These are phyloP conservation scores for Drepanosiphum platanoidis DNA, from an alignment of 2,888 invertebrate species.

Conservation along the genomic window DNA sequence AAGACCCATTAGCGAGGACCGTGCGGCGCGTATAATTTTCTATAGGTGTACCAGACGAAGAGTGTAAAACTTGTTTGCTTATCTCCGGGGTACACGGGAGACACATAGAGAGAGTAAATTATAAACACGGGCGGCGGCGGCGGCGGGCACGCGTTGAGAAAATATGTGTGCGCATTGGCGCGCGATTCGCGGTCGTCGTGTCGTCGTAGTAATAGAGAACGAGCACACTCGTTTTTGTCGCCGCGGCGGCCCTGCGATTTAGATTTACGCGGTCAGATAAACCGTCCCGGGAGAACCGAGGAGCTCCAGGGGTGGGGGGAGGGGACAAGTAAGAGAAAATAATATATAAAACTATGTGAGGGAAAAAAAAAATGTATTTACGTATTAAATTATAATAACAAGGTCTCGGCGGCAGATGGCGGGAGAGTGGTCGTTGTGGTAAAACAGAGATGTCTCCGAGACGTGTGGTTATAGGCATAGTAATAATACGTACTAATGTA, in stretches of 20 bases:
- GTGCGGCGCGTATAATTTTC: neutral
- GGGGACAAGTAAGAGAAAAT: neutral
- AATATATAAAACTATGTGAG: neutral
- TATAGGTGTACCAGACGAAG: neutral
- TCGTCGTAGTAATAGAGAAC: neutral
- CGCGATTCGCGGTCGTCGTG: neutral
- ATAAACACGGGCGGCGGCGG: neutral
- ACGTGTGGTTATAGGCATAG: neutral
- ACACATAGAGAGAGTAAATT: constrained; percentile 26
- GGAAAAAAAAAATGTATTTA: neutral
- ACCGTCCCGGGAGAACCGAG: too few species aligned
- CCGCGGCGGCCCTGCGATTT: neutral
- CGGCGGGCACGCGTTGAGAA: neutral
- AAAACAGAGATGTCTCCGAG: neutral
- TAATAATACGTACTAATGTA: too few species aligned
- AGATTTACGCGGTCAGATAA: constrained; percentile 39
- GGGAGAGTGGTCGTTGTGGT: neutral
- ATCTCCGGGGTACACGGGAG: constrained; percentile 3
- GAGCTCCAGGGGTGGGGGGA: too few species aligned
- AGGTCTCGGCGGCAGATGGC: neutral
- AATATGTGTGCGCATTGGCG: constrained; percentile 13
- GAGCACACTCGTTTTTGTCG: constrained; percentile 20
- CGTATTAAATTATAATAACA: neutral
- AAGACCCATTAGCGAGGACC: constrained; percentile 10
- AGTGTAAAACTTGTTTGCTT: constrained; percentile 48